Evolutionary conservation across 2,888 invertebrate genomes (phyloP).

Genomic region (Acronicta psi): DNA sequence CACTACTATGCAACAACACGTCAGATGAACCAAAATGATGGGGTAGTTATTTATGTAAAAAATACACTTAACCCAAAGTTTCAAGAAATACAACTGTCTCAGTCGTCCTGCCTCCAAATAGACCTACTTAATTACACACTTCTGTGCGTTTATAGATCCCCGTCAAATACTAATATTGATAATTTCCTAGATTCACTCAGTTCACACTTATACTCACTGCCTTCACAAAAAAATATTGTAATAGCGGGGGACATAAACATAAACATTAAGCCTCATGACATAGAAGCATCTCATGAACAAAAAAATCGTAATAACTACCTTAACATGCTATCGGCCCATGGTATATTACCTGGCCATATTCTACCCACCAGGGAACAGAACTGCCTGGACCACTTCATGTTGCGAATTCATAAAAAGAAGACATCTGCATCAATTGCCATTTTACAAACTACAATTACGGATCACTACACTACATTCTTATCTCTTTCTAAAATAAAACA

Average conservation of each 20-base stretch:
- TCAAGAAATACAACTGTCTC: neutral
- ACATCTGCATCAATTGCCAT: constrained; percentile 8
- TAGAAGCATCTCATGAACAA: constrained; percentile 3
- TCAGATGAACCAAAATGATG: neutral
- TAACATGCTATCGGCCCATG: constrained; percentile 13
- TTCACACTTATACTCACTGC: neutral
- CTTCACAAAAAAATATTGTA: constrained; percentile 1
- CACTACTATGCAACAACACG: neutral
- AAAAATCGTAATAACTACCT: constrained; percentile 20
- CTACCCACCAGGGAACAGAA: constrained; percentile 11
- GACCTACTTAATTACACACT: neutral
- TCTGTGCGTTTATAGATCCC: neutral
- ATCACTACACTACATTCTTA: constrained; percentile 17
- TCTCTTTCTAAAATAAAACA: too few relatives aligned
- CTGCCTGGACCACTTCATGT: constrained; percentile 22
- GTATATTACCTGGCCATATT: constrained; percentile 20
- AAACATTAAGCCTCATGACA: constrained; percentile 10
- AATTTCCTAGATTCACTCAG: neutral
- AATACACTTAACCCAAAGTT: neutral
- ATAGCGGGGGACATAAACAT: constrained; percentile 10
- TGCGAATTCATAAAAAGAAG: constrained; percentile 13
- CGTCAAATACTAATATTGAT: neutral
- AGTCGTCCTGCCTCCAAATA: neutral
- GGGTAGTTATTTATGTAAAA: neutral
- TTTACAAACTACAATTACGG: constrained; percentile 18